phyloP scores from a whole-genome alignment of 2,888 invertebrate species.

The Heliconius sara region DNA sequence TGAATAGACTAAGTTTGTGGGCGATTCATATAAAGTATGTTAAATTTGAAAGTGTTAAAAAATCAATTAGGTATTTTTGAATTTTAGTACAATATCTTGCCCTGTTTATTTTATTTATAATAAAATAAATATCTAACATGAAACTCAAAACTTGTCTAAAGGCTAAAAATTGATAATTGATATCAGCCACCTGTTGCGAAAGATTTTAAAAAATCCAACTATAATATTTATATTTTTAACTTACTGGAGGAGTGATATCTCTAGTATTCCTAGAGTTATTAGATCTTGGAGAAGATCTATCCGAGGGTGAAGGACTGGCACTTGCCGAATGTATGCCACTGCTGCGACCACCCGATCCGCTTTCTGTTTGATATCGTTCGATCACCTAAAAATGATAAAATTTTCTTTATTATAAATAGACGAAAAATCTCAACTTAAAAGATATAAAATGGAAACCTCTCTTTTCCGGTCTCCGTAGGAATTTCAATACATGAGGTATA shows the following conservation, averaged over 20 bases:
- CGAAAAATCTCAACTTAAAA: not conserved
- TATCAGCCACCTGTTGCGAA: too few relatives aligned
- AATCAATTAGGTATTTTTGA: too few relatives aligned
- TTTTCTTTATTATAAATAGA: not conserved
- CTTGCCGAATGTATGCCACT: conserved; percentile 83
- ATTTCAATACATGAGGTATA: too few relatives aligned
- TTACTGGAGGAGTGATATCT: conserved; percentile 75
- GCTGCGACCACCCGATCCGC: conserved; percentile 83
- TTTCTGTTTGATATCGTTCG: conserved; percentile 85
- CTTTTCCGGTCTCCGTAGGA: not conserved
- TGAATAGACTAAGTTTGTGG: not conserved
- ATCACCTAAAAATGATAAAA: conserved; percentile 81
- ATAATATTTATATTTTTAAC: conserved; percentile 45
- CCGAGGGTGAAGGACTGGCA: conserved; percentile 79
- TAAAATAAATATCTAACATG: too few relatives aligned
- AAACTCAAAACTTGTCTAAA: too few relatives aligned
- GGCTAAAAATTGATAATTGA: too few relatives aligned
- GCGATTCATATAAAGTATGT: too few relatives aligned
- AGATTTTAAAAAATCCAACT: too few relatives aligned
- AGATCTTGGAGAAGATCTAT: conserved; percentile 75
- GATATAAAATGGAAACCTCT: too few relatives aligned
- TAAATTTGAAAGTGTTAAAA: too few relatives aligned
- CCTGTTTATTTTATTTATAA: too few relatives aligned
- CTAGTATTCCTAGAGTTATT: conserved; percentile 66
- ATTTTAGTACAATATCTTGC: too few relatives aligned